Evolutionary conservation across 2,888 invertebrate species (phyloP), one percentile per base, ranked within the genome.

Genomic region (Drosophila limbata): DNA sequence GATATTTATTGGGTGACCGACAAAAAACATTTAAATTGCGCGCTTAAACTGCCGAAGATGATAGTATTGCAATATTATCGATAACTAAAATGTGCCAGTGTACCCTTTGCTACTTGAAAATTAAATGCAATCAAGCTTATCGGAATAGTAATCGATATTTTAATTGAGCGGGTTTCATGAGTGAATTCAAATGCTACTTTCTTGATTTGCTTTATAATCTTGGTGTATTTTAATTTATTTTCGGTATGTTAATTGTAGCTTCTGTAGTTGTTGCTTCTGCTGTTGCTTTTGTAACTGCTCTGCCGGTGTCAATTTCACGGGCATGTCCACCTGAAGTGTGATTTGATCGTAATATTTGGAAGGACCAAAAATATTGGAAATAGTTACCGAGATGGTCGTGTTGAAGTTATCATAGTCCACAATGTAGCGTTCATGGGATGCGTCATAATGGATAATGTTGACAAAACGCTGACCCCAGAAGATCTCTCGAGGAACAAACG

Each of bases 381-480:
- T 39, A 80, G 70, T 64, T 64, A 91, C 91, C 65, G 91, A 90
- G 60, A 92, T 88, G n/a, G 92, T 92, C 4, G 91, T 87, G 68
- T 93, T 92, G 28, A 93, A 92, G 69, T 91, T 90, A 28, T 89
- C 88, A 65, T 91, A 91, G 75, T 93, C 91, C 15, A 92, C 92
- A 25, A 92, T 75, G 88, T 95, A 95, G 11, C 94, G 94, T 77
- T 95, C 94, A 72, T 94, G 94, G 75, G 93, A 93, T 25, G 83
- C 82, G 77, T 92, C 91, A 64, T 93, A 95, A 93, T 94, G 94
- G 1, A 96, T 93, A 3, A 96, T 94, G 66, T 95, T 95, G 81
- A 95, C 94, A 91, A 97, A 97, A 13, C 96, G 93, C 91, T 96
- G 95, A 2, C 97, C 97, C 97, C 97, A 97, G 51, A 95, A 94